Conservation (phyloP, 2,797 vertebrate genomes). For the Valencia hispanica region DNA sequence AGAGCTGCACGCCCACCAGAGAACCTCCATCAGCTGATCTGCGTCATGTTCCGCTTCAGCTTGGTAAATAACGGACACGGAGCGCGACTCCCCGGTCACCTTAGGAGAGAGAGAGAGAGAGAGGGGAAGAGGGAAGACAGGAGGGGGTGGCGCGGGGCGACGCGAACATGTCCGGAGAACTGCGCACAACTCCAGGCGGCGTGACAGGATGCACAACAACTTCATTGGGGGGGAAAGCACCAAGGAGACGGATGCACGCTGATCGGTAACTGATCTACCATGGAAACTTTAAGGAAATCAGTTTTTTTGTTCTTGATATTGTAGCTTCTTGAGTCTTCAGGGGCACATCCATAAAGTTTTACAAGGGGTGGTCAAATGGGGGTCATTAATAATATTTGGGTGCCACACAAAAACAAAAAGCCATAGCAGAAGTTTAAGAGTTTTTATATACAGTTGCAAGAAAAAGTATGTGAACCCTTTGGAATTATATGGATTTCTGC, state of each 20-base stretch:
- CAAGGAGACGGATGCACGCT: not conserved
- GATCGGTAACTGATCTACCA: not conserved
- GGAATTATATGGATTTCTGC: no score
- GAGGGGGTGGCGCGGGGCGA: slow-evolving; percentile 9
- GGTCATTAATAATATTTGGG: no score
- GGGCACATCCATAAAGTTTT: not conserved
- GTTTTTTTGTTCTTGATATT: not conserved
- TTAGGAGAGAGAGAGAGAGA: slow-evolving; percentile 9
- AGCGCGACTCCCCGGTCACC: slow-evolving; percentile 48
- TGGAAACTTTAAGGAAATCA: not conserved
- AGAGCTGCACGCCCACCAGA: slow-evolving; percentile 40
- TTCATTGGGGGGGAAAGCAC: slow-evolving; percentile 46
- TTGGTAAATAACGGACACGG: slow-evolving; percentile 34
- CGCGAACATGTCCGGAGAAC: slow-evolving; percentile 45
- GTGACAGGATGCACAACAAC: slow-evolving; percentile 36
- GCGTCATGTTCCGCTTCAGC: slow-evolving; percentile 45
- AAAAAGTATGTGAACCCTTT: no score
- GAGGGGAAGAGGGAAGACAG: not conserved
- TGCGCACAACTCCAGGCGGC: slow-evolving; percentile 43
- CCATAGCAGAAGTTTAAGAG: no score
- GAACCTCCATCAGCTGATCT: slow-evolving; percentile 40
- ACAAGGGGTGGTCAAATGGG: not conserved
- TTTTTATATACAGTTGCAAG: no score
- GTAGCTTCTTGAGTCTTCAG: not conserved
- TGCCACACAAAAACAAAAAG: not conserved